phyloP scores from a whole-genome alignment of 2,113 vertebrate genomes.

The Climacteris rufus region DNA sequence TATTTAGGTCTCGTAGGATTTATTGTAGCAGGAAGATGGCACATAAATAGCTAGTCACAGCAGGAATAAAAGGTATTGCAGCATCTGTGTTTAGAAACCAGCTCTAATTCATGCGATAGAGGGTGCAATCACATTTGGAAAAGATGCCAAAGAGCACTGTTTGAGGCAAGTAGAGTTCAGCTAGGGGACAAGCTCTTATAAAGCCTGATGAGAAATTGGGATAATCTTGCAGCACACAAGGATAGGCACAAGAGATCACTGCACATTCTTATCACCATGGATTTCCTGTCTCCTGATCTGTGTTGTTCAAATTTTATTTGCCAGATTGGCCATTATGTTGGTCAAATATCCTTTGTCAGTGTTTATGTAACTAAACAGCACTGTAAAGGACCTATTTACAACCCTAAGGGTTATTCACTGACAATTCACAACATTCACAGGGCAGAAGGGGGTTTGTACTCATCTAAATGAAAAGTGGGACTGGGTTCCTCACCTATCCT shows the following conservation, averaged over 20 bases:
- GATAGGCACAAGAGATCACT: neutral
- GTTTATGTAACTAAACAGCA: neutral
- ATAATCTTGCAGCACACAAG: neutral
- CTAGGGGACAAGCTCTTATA: neutral
- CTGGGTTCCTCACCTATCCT: neutral
- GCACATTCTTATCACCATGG: rapidly evolving
- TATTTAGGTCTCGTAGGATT: neutral
- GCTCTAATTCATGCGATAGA: neutral
- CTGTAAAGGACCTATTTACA: neutral
- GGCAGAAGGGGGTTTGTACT: neutral
- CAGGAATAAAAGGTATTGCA: neutral
- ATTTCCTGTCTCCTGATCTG: neutral
- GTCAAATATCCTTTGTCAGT: neutral
- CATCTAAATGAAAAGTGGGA: neutral
- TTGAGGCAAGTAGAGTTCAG: neutral
- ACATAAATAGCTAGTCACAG: neutral
- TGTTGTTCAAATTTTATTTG: neutral
- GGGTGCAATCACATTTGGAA: neutral
- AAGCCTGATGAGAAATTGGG: neutral
- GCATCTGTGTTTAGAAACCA: neutral
- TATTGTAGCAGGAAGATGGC: neutral
- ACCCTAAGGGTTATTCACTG: neutral
- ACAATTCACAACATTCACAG: neutral
- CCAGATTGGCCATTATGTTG: neutral
- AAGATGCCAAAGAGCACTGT: neutral